Base-by-base conservation (phyloP, 2,113 vertebrate genomes). In the Strix uralensis region DNA sequence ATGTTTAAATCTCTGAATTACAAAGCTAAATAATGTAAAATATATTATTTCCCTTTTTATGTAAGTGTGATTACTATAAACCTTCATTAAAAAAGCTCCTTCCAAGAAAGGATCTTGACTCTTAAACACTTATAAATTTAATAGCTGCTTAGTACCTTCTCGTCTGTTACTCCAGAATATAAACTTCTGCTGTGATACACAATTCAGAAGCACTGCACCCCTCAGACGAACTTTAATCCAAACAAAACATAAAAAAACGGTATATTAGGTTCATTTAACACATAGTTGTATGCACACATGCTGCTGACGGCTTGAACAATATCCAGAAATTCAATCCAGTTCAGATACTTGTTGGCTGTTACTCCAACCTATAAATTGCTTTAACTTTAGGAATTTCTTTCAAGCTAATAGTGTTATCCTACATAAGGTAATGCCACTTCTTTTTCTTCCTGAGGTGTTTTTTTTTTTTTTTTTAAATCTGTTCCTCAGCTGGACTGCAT, bases 1-100 rank as follows among this genome's bases (percentile, higher is more conserved):
- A 42, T 72, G 44, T 87, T 96, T 88, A 94, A 97, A 86, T 97
- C 29, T 91, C 61, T 86, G 46, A 93, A 88, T 67, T 82, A 82
- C 23, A 90, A 92, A 95, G 13, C 38, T 88, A 61, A 95, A 90
- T 40, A 81, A 30, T 81, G 47, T 77, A 90, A 96, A 92, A 95
- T 44, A 34, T 30, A 89, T 78, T 0, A 71, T 73, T 91, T 94
- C 46, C 12, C 8, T 82, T 85, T 92, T 94, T 83, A 85, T 80
- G 29, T 59, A 92, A 95, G 59, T 66, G n/a, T 85, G 44, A 94
- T 77, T 58, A 19, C 71, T 84, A 40, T 90, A 95, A 97, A 86
- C 75, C 61, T 44, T 78, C 55, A 86, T 89, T 96, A 10, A 84
- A 96, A 96, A 63, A 32, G 44, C 7, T 82, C 69, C 73, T 83